phyloP scores from a whole-genome alignment of 23 tunicate species.

The Phallusia fumigata region DNA sequence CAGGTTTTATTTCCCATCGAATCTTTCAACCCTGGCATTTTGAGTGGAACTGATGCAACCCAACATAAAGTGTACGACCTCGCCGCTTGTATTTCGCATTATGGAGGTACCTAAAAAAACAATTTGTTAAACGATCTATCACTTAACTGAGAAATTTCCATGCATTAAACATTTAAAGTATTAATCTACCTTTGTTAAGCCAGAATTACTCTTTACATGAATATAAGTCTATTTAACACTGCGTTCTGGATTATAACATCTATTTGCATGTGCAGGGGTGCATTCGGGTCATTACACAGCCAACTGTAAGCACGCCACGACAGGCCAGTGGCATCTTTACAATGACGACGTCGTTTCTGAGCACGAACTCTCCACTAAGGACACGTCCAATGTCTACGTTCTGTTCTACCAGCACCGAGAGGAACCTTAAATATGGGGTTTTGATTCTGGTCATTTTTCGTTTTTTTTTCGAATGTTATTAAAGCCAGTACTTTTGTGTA shows the following conservation, averaged over 20 bases:
- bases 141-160: too few relatives aligned
- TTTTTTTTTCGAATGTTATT: too few relatives aligned
- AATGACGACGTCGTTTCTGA: constrained; percentile 47
- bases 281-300: constrained; percentile 67
- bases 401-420: constrained; percentile 39
- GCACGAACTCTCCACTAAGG: constrained; percentile 50
- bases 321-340: constrained; percentile 52
- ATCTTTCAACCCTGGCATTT: constrained; percentile 40
- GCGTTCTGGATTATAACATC: too few relatives aligned
- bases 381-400: constrained; percentile 38
- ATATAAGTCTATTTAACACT: too few relatives aligned
- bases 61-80: constrained; percentile 40
- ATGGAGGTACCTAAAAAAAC: constrained; percentile 36
- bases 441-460: too few relatives aligned
- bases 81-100: constrained; percentile 50
- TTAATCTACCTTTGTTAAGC: too few relatives aligned
- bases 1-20: constrained; percentile 59
- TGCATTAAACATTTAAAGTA: too few relatives aligned
- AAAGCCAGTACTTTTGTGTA: too few relatives aligned
- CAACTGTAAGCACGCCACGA: constrained; percentile 43
- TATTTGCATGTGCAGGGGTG: constrained; percentile 25
- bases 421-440: not conserved
- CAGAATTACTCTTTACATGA: too few relatives aligned
- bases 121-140: too few relatives aligned
- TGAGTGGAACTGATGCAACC: constrained; percentile 39